Evolutionary conservation across 2,113 vertebrate species (phyloP).

Genomic region (Hystrix brachyura): DNA sequence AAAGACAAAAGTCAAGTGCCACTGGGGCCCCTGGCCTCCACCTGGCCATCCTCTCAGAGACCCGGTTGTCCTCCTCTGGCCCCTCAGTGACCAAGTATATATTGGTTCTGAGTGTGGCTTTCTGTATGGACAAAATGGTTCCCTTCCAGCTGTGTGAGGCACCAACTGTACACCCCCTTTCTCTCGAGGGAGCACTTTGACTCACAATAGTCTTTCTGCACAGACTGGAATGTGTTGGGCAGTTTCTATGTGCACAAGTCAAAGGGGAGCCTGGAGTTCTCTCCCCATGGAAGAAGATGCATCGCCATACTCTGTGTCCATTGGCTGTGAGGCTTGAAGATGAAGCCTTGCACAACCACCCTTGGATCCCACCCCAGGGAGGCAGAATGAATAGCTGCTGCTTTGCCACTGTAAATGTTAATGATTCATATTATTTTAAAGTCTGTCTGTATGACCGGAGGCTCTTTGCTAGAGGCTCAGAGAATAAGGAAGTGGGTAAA

Average conservation of each 20-base stretch:
- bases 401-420: constrained; percentile 46
- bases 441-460: constrained; percentile 1
- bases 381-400: not conserved
- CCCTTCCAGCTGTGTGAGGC: not conserved
- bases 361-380: not conserved
- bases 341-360: fast-evolving
- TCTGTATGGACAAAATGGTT: no score
- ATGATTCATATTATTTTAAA: constrained; percentile 73
- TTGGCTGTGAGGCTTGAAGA: not conserved
- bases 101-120: not conserved
- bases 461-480: constrained; percentile 47
- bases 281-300: not conserved
- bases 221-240: not conserved
- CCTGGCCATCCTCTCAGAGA: no score
- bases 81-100: no score
- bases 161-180: not conserved
- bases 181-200: not conserved
- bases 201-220: not conserved
- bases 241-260: not conserved
- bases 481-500: not conserved
- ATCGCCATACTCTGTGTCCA: not conserved
- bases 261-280: not conserved
- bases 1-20: not conserved
- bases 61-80: not conserved
- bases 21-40: not conserved